phyloP scores from a whole-genome alignment of 2,113 vertebrate genomes.

The Tonatia bakeri region DNA sequence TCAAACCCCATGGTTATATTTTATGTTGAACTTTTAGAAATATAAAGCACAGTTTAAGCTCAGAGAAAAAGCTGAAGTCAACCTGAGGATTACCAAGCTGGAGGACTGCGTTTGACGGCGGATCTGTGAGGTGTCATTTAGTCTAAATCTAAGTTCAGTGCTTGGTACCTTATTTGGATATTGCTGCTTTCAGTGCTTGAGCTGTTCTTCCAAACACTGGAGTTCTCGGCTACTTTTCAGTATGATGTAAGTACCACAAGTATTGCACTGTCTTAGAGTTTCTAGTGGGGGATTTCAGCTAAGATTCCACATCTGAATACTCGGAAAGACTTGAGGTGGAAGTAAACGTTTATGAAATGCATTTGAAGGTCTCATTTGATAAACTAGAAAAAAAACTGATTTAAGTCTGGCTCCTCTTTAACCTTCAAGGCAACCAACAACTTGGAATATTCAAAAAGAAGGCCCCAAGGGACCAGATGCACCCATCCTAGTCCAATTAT shows the following conservation, averaged over 20 bases:
- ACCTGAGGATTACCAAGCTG: neutral
- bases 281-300: slow-evolving; percentile 8
- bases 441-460: neutral
- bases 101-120: slow-evolving; percentile 46
- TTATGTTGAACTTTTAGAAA: slow-evolving; percentile 39
- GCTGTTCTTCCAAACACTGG: slow-evolving; percentile 77
- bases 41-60: neutral
- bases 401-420: neutral
- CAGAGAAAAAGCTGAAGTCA: slow-evolving; percentile 44
- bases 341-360: slow-evolving; percentile 57
- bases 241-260: slow-evolving; percentile 80
- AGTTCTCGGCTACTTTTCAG: slow-evolving; percentile 76
- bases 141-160: slow-evolving; percentile 60
- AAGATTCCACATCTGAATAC: slow-evolving; percentile 42
- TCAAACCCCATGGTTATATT: neutral
- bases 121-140: slow-evolving; percentile 79
- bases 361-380: neutral
- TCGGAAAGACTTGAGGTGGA: slow-evolving; percentile 31
- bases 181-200: slow-evolving; percentile 70
- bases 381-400: neutral
- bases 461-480: neutral
- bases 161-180: slow-evolving; percentile 86
- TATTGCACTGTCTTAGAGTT: slow-evolving; percentile 60
- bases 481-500: neutral
- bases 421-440: slow-evolving; percentile 50